Percentiles rank a stretch among this genome's conserved stretches.
Evolutionary conservation across 1,140 invertebrate genomes (phyloP).

Genomic region (Drosophila obscura): DNA sequence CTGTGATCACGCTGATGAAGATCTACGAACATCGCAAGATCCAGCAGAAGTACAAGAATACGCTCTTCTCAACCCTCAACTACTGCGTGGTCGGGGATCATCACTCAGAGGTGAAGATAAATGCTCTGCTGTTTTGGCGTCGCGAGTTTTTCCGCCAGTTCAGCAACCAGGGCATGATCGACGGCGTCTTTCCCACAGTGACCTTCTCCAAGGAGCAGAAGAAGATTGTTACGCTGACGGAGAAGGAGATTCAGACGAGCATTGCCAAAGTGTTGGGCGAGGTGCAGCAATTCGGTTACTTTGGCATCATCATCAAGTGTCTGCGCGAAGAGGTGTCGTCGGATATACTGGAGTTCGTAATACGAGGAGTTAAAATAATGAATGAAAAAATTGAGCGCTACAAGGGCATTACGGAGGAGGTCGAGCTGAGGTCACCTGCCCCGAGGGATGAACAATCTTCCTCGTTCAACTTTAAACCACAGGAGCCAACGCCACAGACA

Average conservation of each 20-base stretch:
- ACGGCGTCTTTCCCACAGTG: slow-evolving; percentile 89
- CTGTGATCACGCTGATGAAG: slow-evolving; percentile 87
- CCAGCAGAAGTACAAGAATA: slow-evolving; percentile 83
- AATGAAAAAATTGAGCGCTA: slow-evolving; percentile 83
- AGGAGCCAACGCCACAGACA: neutral
- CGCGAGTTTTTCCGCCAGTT: slow-evolving; percentile 87
- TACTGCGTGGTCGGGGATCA: slow-evolving; percentile 88
- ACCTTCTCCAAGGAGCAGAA: slow-evolving; percentile 91
- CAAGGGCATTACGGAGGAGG: slow-evolving; percentile 55
- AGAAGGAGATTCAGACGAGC: slow-evolving; percentile 87
- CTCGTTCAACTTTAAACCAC: slow-evolving; percentile 2
- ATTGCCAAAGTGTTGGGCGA: slow-evolving; percentile 88
- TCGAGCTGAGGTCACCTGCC: slow-evolving; percentile 43
- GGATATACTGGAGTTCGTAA: slow-evolving; percentile 87
- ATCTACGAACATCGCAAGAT: slow-evolving; percentile 88
- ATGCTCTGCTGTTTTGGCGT: slow-evolving; percentile 89
- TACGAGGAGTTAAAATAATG: slow-evolving; percentile 86
- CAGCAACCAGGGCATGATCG: slow-evolving; percentile 90
- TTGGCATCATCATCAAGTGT: slow-evolving; percentile 87
- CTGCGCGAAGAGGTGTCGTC: slow-evolving; percentile 89
- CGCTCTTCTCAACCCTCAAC: slow-evolving; percentile 86
- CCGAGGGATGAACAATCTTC: neutral
- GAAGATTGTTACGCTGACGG: slow-evolving; percentile 90
- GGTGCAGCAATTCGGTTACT: slow-evolving; percentile 87
- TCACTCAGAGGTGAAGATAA: slow-evolving; percentile 91